Evolutionary conservation across 2,113 vertebrate species (phyloP), one percentile per base, ranked within the genome.

Genomic region (Myanophis thanlyinensis): DNA sequence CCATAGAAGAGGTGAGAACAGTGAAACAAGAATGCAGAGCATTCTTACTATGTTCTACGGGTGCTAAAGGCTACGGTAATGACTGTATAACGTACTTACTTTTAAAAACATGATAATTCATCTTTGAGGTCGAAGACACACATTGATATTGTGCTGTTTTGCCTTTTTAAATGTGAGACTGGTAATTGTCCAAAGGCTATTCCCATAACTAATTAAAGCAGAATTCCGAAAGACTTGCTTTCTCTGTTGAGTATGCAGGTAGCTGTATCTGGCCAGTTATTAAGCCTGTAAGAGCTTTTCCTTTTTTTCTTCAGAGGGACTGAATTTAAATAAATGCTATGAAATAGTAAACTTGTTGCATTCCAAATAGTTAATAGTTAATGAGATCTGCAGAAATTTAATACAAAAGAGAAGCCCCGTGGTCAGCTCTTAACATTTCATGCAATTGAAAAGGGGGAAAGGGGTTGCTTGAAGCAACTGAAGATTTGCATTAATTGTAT

Each of bases 1-100:
- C 99, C 94, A 97, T 99, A 73, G 99, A 99, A 95, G 99, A 99
- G 99, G 99, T 99, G 92, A 98, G 97, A 54, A 40, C 3, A 20
- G 87, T 27, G 13, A 85, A 54, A 27, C 30, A 40, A 67, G 87
- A 93, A 92, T 51, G 18, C 67, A 67, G n/a, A 47, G 49, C 56
- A 35, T 88, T 89, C 59, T 18, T 53, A 18, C 53, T 48, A 56
- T 46, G 56, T 23, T 87, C 2, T 40, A 30, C 25, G 2, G 10
- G 3, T 44, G 51, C 47, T 88, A 51, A 54, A 53, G 89, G 27
- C 44, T 92, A 49, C 91, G 87, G 23, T 85, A 15, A 46, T 90
- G 54, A 46, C 51, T 80, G 44, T 93, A 35, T 92, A 84, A 59
- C 25, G 80, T 91, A 51, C 95, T 13, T 54, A 52, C 86, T 89